Evolutionary conservation across 2,888 invertebrate genomes (phyloP).

Genomic region (Deroplatys truncata): DNA sequence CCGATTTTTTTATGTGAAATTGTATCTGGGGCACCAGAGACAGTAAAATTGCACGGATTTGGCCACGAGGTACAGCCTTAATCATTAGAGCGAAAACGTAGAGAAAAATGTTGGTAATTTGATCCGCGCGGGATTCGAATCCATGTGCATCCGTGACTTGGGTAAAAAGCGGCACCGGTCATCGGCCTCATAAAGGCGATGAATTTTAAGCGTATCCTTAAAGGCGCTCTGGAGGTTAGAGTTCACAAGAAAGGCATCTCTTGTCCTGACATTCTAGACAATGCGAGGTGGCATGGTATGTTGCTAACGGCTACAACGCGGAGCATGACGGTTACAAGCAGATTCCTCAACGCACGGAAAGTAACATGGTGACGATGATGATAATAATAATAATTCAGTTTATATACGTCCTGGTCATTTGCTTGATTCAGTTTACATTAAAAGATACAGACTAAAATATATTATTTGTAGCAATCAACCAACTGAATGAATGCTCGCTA

Average conservation of each 20-base stretch:
- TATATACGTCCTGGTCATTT: too few relatives aligned
- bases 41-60: too few relatives aligned
- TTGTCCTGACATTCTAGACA: neutral
- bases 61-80: neutral
- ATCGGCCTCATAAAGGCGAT: neutral
- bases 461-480: too few relatives aligned
- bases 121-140: neutral
- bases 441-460: too few relatives aligned
- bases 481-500: too few relatives aligned
- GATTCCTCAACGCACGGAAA: neutral
- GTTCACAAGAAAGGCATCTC: neutral
- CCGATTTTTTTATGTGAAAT: too few relatives aligned
- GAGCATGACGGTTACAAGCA: neutral
- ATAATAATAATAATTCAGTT: too few relatives aligned
- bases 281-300: neutral
- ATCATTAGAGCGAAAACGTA: neutral
- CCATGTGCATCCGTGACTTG: neutral
- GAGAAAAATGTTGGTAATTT: neutral
- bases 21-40: too few relatives aligned
- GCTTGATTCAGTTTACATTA: too few relatives aligned
- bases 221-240: neutral
- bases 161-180: neutral
- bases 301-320: neutral
- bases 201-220: neutral
- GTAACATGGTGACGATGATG: too few relatives aligned